Conservation (phyloP, 2,797 vertebrate genomes). For the Gobio occitaniae region DNA sequence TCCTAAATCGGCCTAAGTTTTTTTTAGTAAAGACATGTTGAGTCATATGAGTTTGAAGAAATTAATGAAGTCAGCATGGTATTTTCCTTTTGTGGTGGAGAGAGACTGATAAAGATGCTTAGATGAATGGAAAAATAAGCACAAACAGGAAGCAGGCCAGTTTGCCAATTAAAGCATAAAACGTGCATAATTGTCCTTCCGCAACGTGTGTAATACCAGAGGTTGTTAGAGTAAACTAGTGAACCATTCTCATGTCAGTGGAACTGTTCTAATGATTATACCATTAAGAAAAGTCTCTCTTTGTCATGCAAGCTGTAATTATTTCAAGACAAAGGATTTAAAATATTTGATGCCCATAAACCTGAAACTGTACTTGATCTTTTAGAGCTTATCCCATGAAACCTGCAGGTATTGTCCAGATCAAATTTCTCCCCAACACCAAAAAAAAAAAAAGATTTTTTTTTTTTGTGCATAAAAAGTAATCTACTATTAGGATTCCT, state of each 20-base stretch:
- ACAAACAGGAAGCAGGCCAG: neutral
- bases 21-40: neutral
- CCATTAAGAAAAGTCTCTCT: neutral
- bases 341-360: conserved; percentile 2
- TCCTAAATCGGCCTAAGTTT: neutral
- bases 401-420: neutral
- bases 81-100: conserved; percentile 14
- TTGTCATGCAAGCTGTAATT: neutral
- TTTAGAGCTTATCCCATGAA: neutral
- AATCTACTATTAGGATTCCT: neutral
- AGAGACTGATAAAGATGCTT: conserved; percentile 17
- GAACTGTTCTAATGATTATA: neutral
- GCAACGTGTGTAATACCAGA: neutral
- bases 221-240: neutral
- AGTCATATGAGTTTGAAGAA: conserved; percentile 18
- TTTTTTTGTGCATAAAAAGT: neutral
- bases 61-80: conserved; percentile 20
- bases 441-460: neutral
- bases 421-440: neutral
- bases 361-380: conserved; percentile 11
- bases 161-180: conserved; percentile 12
- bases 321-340: conserved; percentile 17
- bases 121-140: conserved; percentile 24
- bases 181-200: neutral
- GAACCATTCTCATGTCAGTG: neutral